Evolutionary conservation across 2,797 vertebrate species (phyloP), one percentile per base, ranked within the genome.

Genomic region (Myotis findleyi): DNA sequence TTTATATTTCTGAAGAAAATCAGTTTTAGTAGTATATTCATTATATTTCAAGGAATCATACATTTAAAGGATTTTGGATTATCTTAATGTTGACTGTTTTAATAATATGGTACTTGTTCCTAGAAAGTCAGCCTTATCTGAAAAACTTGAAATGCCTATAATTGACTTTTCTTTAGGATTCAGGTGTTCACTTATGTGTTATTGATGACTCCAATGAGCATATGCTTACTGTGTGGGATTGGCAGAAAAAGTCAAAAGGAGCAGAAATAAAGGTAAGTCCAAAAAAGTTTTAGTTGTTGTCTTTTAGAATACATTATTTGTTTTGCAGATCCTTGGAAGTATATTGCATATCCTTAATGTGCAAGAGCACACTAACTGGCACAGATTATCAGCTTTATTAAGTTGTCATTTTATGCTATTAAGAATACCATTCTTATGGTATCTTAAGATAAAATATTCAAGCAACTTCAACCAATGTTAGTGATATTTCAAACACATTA

Each of bases 211-310:
- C 99, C 81, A 99, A 99, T 21, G 99, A 99, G 79, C 99, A 99
- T 98, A 99, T 99, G 99, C 97, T 99, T 96, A 99, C 99, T 2
- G 99, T 99, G 12, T 99, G 99, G 99, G 99, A 99, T 87, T 99
- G 99, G 99, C 99, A 99, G 97, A 99, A 98, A 98, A 99, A 99
- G 97, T 99, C 99, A 36, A 99, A 99, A 99, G 98, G 99, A 33
- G 99, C 99, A 83, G 99, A 99, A 98, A 99, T 99, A 98, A 99
- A 99, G 99, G 99, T 99, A 98, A 98, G 81, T 93, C 59, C 59
- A 62, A 6, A 80, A 89, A 73, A 14, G 27, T 7, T 91, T 87
- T 27, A 94, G 83, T 44, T 77, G 25, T 76, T 92, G 18, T 80
- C 21, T 84, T 95, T 73, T 69, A 89, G n/a, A 91, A 11, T 81